Conservation (phyloP, 2,113 vertebrate species). For the Trinectes maculatus region DNA sequence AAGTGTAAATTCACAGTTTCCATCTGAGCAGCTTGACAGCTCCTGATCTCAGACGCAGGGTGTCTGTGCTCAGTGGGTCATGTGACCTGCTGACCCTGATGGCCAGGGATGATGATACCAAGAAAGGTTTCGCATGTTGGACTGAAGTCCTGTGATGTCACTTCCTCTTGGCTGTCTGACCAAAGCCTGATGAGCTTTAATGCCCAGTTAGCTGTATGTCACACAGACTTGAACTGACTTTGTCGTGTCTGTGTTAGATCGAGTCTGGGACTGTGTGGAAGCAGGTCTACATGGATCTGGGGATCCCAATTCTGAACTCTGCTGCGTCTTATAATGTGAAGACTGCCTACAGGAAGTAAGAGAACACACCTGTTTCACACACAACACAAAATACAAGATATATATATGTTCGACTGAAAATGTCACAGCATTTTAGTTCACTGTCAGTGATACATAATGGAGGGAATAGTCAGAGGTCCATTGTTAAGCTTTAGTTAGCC, state of each 20-base stretch:
- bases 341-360: constrained; percentile 99
- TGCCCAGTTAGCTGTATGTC: not conserved
- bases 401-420: no score
- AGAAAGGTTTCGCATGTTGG: constrained; percentile 16
- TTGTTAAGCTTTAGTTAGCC: no score
- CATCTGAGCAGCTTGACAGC: no score
- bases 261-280: constrained; percentile 98
- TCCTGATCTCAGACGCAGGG: no score
- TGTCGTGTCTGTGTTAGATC: constrained; percentile 81
- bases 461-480: no score
- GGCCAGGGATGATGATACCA: not conserved
- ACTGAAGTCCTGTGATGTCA: constrained; percentile 37
- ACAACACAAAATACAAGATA: not conserved
- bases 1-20: no score
- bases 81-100: not conserved
- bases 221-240: not conserved
- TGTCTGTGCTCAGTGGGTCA: not conserved
- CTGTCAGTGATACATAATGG: no score
- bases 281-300: constrained; percentile 99
- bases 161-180: constrained; percentile 35
- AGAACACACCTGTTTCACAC: not conserved
- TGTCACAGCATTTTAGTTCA: no score
- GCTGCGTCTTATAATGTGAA: constrained; percentile 99
- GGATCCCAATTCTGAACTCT: constrained; percentile 98
- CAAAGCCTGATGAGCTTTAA: not conserved